Evolutionary conservation across 2,888 invertebrate genomes (phyloP), one percentile per base, ranked within the genome.

Genomic region (Nezara viridula): DNA sequence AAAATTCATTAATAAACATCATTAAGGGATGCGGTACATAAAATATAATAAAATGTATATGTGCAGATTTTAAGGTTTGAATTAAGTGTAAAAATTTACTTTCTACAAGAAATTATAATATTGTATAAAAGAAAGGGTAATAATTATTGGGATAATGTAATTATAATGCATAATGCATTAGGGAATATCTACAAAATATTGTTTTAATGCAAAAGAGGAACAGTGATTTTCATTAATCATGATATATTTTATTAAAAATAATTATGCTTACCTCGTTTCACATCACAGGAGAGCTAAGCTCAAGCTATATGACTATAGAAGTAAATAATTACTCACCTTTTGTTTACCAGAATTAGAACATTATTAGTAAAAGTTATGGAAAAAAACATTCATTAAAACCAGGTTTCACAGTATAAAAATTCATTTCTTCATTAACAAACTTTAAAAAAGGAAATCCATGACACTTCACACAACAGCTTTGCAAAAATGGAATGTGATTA

Each of bases 221-320:
- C 60, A 73, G 66, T 37, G 32, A 73, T 73, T 73, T 73, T 37
- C 37, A 73, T 73, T 73, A 73, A 37, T 73, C 66, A 37, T 73
- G 7, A 21, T 37, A 73, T 19, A 9, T 73, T 37, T 37, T 37
- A 73, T 19, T 19, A 19, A 73, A 73, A 73, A 73, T 37, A 73
- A 37, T 37, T 32, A 37, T 73, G 66, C 66, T 73, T 73, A 73
- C 66, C 66, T 73, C 37, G 19, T n/a, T 37, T 73, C 2, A 37
- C 37, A 73, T 73, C 66, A 73, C 37, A 73, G 21, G 37, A 19
- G 66, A 24, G 66, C 66, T 73, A 73, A 60, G 16, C 19, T 37
- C 27, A 73, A 37, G 37, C 37, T 37, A 7, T 73, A 37, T 37
- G 4, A 37, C 37, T 27, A 73, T 14, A 73, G 0, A 73, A 32